phyloP scores from a whole-genome alignment of 2,113 vertebrate species.

The Ciconia boyciana region DNA sequence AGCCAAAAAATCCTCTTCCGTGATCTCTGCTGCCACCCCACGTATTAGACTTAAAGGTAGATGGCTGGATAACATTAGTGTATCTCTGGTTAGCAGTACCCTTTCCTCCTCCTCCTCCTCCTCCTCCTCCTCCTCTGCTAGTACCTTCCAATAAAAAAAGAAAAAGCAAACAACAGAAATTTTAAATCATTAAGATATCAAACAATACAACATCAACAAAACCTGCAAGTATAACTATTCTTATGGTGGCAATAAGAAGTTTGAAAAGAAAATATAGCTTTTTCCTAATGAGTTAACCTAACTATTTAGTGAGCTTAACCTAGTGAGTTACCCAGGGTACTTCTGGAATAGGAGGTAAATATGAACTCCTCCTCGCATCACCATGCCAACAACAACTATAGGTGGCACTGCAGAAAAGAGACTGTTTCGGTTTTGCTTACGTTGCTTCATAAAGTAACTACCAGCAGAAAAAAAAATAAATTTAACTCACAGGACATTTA shows the following conservation, averaged over 20 bases:
- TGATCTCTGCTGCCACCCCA: conserved; percentile 74
- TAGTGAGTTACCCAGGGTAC: neutral
- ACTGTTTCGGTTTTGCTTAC: neutral
- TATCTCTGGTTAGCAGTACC: conserved; percentile 61
- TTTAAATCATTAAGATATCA: neutral
- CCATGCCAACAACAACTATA: neutral
- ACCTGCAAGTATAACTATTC: neutral
- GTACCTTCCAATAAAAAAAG: conserved; percentile 46
- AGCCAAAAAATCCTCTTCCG: conserved; percentile 59
- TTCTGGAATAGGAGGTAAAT: neutral
- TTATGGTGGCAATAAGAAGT: neutral
- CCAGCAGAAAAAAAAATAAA: neutral
- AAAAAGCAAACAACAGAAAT: neutral
- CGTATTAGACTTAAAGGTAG: conserved; percentile 72
- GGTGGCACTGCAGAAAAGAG: accelerated
- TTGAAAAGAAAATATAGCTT: neutral
- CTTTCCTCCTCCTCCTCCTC: conserved; percentile 47
- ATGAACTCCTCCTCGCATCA: neutral
- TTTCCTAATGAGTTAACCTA: neutral
- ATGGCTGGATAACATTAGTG: conserved; percentile 77
- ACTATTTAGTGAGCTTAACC: neutral
- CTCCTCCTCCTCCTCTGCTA: conserved; percentile 38
- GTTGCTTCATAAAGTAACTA: neutral
- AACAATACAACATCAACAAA: neutral
- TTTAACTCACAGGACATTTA: accelerated